A percentile compares a stretch with the other conserved stretches of the same genome.
These are phyloP conservation scores for Chloroceryle inda DNA, from an alignment of 2,797 vertebrate genomes.

Conservation along the genomic window DNA sequence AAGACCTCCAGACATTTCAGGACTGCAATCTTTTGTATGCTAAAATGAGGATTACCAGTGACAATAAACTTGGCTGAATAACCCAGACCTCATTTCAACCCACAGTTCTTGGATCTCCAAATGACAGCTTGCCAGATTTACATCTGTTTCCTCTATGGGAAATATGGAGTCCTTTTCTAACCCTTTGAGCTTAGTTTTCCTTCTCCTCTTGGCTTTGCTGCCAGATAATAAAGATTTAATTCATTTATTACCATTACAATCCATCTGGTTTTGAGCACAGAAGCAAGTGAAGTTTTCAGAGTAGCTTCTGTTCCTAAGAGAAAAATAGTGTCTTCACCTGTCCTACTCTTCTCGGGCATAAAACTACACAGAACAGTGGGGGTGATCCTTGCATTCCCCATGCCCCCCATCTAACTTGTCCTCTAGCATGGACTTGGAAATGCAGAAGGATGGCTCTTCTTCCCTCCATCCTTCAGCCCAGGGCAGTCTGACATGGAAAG, in stretches of 20 bases:
- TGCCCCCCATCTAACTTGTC: background rate
- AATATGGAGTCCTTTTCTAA: conserved; percentile 47
- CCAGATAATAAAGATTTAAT: conserved; percentile 71
- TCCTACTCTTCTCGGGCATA: background rate
- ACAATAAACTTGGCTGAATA: conserved; percentile 22
- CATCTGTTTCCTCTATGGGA: conserved; percentile 55
- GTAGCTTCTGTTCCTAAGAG: conserved; percentile 37
- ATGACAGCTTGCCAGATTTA: conserved; percentile 34
- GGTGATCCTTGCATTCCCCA: background rate
- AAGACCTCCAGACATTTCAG: background rate
- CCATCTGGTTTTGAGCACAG: conserved; percentile 59
- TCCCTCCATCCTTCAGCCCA: background rate
- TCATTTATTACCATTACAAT: conserved; percentile 51
- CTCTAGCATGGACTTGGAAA: background rate
- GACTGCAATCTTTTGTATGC: background rate
- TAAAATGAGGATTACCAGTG: background rate
- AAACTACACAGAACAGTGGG: background rate
- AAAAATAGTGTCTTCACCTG: background rate
- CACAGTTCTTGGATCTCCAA: conserved; percentile 17
- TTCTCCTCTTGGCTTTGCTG: conserved; percentile 53
- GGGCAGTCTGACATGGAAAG: background rate
- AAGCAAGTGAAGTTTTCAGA: conserved; percentile 38
- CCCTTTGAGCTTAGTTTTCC: conserved; percentile 55
- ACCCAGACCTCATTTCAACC: conserved; percentile 43
- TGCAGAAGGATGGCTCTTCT: background rate